Base-by-base conservation (phyloP, 2,113 vertebrate genomes). In the Dipodomys merriami region DNA sequence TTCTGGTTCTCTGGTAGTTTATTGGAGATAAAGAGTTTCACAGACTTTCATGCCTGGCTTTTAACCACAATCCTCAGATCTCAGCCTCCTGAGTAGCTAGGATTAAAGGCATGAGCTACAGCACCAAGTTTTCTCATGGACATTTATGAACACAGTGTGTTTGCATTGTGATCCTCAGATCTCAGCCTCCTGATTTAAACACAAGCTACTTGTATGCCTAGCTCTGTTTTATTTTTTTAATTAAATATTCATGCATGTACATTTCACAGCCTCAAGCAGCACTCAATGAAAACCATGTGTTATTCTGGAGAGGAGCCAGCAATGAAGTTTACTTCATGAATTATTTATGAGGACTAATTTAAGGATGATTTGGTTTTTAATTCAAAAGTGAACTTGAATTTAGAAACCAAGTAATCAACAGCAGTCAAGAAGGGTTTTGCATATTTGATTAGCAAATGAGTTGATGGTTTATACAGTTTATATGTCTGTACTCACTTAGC, bases 181-280 rank as follows among this genome's bases (percentile, higher is more conserved):
- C 53, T 57, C 15, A 57, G 16, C 53, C 53, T 57, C 53, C 15
- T 16, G 53, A 13, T 16, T 16, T 57, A 57, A 57, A 13, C 4
- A 57, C 16, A 57, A 13, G 53, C 53, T 57, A 57, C 53, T 57
- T 57, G 53, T 57, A 13, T 57, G 53, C 15, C 16, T 13, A 57
- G 53, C 53, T 57, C 53, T 3, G 53, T 15, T 57, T 57, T 57
- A 18, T 18, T 57, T 49, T 57, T 57, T 57, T 15, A 57, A 57
- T 57, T 57, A 57, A 57, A 57, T 64, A 64, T 25, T 64, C 96
- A 97, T 98, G 94, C 94, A 90, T 93, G 92, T 90, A 87, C 74
- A 88, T 90, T 94, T 96, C 95, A 92, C 88, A 95, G 91, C 96
- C 96, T 95, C 96, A 89, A 83, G 94, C 95, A 95, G 86, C 90